phyloP scores from a whole-genome alignment of 2,113 vertebrate species.

The Saiga tatarica region DNA sequence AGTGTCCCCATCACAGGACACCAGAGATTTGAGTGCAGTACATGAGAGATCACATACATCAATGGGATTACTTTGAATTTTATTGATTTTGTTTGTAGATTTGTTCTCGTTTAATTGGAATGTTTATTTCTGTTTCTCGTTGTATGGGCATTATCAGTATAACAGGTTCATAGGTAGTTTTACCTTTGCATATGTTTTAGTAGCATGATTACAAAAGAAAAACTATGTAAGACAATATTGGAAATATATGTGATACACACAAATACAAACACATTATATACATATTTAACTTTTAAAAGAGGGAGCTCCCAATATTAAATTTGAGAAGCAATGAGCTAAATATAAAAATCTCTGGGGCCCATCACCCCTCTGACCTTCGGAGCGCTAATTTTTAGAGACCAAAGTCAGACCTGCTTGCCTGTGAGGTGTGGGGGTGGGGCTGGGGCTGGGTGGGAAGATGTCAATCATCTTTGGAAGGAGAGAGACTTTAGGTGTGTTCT shows the following conservation, averaged over 20 bases:
- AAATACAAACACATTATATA: neutral
- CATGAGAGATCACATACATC: neutral
- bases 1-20: accelerated
- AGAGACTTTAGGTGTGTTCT: neutral
- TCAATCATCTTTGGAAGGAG: neutral
- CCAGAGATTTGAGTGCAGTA: neutral
- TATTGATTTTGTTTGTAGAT: neutral
- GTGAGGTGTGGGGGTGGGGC: accelerated
- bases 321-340: neutral
- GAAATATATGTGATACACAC: neutral
- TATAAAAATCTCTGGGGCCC: neutral
- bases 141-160: neutral
- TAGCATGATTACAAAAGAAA: neutral
- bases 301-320: neutral
- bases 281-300: neutral
- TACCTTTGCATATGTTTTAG: neutral
- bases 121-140: neutral
- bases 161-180: neutral
- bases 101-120: neutral
- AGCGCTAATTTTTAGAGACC: neutral
- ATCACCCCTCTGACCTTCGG: neutral
- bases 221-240: neutral
- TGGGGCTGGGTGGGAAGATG: neutral
- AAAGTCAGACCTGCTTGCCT: neutral
- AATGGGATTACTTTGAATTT: neutral